Conservation (phyloP, 2,888 invertebrate genomes). For the Drosophila recens region DNA sequence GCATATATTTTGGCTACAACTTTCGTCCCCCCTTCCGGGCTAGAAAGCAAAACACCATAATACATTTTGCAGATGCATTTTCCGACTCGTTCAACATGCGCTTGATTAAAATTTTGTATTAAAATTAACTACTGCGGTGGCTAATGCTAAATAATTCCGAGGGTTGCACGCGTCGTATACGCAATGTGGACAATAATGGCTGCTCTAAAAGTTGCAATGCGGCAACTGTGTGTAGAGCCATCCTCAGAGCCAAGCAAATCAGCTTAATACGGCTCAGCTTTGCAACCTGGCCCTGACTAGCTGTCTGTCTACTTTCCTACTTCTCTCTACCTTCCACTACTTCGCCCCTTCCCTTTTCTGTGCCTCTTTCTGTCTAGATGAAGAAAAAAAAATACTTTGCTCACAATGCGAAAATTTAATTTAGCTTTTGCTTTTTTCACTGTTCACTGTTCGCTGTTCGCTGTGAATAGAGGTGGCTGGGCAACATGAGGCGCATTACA, state of each 20-base stretch:
- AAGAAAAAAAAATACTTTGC: slow-evolving; percentile 20
- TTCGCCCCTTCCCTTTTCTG: background rate
- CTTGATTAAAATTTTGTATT: slow-evolving; percentile 73
- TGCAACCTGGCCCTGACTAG: slow-evolving; percentile 37
- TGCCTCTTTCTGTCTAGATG: slow-evolving; percentile 19
- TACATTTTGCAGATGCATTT: background rate
- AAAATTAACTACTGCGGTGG: slow-evolving; percentile 68
- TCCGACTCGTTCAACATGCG: slow-evolving; percentile 28
- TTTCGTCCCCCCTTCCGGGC: slow-evolving; percentile 21
- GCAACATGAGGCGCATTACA: slow-evolving; percentile 69
- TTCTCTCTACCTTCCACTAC: background rate
- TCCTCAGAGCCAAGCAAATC: slow-evolving; percentile 54
- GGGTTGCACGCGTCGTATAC: slow-evolving; percentile 58
- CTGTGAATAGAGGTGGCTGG: slow-evolving; percentile 43
- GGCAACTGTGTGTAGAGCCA: slow-evolving; percentile 26
- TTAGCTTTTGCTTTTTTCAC: slow-evolving; percentile 66
- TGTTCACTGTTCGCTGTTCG: slow-evolving; percentile 13
- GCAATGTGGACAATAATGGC: slow-evolving; percentile 47
- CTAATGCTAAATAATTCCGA: slow-evolving; percentile 58
- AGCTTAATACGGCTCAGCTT: slow-evolving; percentile 72
- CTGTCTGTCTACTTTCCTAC: slow-evolving; percentile 20
- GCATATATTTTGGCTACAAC: slow-evolving; percentile 3
- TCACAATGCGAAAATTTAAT: slow-evolving; percentile 77
- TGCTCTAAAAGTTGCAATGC: slow-evolving; percentile 47
- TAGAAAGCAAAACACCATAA: slow-evolving; percentile 1